Evolutionary conservation across 2,888 invertebrate species (phyloP).

Genomic region (Cataglyphis altisquamis): DNA sequence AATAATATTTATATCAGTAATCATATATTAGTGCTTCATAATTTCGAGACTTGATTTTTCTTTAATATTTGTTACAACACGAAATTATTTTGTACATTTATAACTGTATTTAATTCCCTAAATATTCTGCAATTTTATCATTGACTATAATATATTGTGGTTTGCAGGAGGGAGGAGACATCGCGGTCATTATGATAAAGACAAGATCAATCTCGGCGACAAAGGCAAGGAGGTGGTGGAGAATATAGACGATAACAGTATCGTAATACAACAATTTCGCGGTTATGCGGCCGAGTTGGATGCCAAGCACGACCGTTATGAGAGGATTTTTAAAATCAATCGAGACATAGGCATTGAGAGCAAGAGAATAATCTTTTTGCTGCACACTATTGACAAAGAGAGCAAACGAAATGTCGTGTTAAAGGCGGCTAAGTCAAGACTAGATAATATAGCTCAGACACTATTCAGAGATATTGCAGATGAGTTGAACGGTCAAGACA

Average conservation of each 20-base stretch:
- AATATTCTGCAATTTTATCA: neutral
- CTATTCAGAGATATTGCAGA: constrained; percentile 90
- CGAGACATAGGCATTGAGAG: constrained; percentile 96
- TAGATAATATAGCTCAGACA: constrained; percentile 89
- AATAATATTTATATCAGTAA: neutral
- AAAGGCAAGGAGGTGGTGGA: constrained; percentile 86
- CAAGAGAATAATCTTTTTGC: constrained; percentile 94
- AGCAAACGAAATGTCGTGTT: constrained; percentile 88
- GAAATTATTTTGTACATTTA: neutral
- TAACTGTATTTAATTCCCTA: neutral
- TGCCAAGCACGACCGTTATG: constrained; percentile 93
- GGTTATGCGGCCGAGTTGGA: constrained; percentile 90
- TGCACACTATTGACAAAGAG: constrained; percentile 91
- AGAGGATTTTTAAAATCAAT: constrained; percentile 93
- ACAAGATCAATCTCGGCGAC: constrained; percentile 84
- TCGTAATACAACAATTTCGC: constrained; percentile 89
- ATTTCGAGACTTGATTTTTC: neutral
- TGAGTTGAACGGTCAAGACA: constrained; percentile 91
- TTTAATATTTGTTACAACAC: neutral
- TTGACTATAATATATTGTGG: neutral
- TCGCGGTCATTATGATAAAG: constrained; percentile 71
- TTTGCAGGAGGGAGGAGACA: constrained; percentile 65
- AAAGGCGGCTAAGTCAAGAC: constrained; percentile 89
- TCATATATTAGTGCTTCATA: neutral
- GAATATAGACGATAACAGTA: constrained; percentile 87